Conservation (phyloP, 2,797 vertebrate species). For the Poecilia picta region DNA sequence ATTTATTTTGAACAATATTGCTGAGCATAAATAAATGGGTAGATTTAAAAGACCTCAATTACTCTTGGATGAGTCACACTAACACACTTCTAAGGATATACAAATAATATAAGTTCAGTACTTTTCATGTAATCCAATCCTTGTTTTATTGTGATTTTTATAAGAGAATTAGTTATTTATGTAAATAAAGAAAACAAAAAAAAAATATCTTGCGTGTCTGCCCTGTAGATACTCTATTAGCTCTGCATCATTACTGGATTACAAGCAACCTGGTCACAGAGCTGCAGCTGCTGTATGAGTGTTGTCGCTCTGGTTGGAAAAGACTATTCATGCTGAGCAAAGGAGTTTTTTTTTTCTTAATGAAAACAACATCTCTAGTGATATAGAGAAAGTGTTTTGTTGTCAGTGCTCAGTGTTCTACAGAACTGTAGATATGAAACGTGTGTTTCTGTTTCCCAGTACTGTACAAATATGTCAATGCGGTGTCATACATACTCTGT, state of each 20-base stretch:
- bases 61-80: not conserved
- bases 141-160: not conserved
- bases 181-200: not conserved
- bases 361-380: not conserved
- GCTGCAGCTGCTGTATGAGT: not conserved
- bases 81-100: not conserved
- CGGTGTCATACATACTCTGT: not conserved
- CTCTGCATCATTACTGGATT: not conserved
- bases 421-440: not conserved
- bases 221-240: not conserved
- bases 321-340: not conserved
- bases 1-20: not conserved
- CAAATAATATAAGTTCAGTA: not conserved
- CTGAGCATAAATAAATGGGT: not conserved
- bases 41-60: not conserved
- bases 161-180: not conserved
- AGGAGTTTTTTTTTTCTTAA: not conserved
- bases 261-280: not conserved
- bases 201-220: not conserved
- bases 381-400: not conserved
- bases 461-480: not conserved
- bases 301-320: not conserved
- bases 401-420: not conserved
- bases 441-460: not conserved
- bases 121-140: not conserved